These are phyloP conservation scores for Paramuricea clavata DNA, from an alignment of 92 coral and sea anemone genomes.

Conservation along the genomic window DNA sequence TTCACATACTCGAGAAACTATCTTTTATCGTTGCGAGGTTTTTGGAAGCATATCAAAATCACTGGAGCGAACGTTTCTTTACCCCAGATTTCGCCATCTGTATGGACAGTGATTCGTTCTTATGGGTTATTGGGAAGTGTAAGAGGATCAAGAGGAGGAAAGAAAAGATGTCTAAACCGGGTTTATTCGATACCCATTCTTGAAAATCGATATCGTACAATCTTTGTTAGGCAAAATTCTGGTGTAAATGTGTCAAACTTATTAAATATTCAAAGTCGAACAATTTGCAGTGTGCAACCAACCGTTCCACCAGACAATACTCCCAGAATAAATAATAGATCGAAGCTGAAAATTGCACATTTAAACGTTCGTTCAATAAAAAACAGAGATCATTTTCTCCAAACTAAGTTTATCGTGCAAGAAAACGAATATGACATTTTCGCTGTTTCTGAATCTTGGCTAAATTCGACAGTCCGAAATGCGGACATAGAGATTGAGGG, in stretches of 20 bases:
- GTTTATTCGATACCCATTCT: neutral
- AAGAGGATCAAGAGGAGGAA: neutral
- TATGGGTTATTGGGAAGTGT: neutral
- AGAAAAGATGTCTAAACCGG: neutral
- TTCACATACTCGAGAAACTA: neutral
- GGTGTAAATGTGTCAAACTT: neutral
- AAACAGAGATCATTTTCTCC: no score
- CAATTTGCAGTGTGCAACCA: neutral
- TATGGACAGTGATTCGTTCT: neutral
- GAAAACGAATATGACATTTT: slow-evolving; percentile 36
- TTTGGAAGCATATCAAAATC: neutral
- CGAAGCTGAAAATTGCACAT: slow-evolving; percentile 47
- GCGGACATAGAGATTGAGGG: slow-evolving; percentile 62
- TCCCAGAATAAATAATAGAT: neutral
- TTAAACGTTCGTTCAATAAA: slow-evolving; percentile 45
- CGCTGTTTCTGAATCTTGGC: slow-evolving; percentile 61
- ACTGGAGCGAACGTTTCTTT: neutral
- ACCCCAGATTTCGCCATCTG: neutral
- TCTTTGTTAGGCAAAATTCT: neutral
- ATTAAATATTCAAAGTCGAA: slow-evolving; percentile 2
- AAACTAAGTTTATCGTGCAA: neutral
- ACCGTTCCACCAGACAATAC: neutral
- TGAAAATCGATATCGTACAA: neutral
- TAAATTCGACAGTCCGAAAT: slow-evolving; percentile 58
- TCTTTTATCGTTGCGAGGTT: neutral